These are phyloP conservation scores for Gonocerus acuteangulatus DNA, from an alignment of 2,888 invertebrate species.

Conservation along the genomic window DNA sequence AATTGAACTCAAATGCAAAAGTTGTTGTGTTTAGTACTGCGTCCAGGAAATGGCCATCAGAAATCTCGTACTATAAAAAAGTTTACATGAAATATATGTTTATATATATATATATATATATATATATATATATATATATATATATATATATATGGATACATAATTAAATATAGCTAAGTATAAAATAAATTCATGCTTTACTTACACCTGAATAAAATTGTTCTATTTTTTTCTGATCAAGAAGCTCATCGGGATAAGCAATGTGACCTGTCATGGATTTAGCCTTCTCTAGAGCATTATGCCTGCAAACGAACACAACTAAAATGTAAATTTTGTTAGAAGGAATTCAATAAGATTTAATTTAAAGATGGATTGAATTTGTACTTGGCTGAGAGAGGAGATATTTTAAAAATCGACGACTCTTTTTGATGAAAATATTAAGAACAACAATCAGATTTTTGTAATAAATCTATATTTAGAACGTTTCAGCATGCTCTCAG, in stretches of 20 bases:
- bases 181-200: not conserved
- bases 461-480: too few species aligned
- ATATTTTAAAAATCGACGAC: too few species aligned
- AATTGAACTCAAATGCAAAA: conserved; percentile 72
- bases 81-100: too few species aligned
- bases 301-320: conserved; percentile 41
- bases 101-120: too few species aligned
- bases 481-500: too few species aligned
- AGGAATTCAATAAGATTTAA: too few species aligned
- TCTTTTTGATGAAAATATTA: too few species aligned
- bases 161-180: not conserved
- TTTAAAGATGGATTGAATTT: too few species aligned
- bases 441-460: too few species aligned
- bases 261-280: conserved; percentile 80
- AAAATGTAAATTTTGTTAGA: not conserved
- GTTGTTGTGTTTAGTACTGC: conserved; percentile 69
- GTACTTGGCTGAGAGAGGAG: too few species aligned
- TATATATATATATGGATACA: not conserved
- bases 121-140: not conserved
- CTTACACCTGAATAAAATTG: conserved; percentile 67
- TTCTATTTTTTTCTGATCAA: conserved; percentile 70
- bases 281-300: conserved; percentile 69
- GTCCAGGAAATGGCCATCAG: conserved; percentile 58
- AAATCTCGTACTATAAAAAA: conserved; percentile 57
- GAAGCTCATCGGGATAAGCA: conserved; percentile 83